phyloP scores from a whole-genome alignment of 2,888 invertebrate genomes.

The Willowsia nigromaculata region DNA sequence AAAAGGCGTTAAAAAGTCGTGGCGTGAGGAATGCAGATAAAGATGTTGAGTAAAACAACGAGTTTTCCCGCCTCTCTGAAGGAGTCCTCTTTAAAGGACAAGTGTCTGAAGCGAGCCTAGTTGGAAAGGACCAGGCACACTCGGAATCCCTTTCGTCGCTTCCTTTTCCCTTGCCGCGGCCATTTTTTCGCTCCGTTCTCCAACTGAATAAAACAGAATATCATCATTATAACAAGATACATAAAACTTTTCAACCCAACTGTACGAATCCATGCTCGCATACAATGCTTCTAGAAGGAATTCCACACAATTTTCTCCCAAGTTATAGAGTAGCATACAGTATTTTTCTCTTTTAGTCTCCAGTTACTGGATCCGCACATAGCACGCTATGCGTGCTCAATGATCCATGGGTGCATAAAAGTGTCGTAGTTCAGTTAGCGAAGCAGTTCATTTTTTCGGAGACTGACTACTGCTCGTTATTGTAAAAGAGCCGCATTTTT shows the following conservation, averaged over 20 bases:
- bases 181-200: background rate
- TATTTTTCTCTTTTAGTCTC: background rate
- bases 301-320: background rate
- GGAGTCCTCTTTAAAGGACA: conserved; percentile 50
- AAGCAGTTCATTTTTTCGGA: conserved; percentile 73
- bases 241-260: background rate
- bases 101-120: conserved; percentile 46
- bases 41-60: conserved; percentile 44
- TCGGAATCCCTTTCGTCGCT: conserved; percentile 4
- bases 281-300: background rate
- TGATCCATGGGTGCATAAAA: conserved; percentile 78
- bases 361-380: background rate
- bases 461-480: conserved; percentile 15
- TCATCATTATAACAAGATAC: background rate
- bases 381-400: conserved; percentile 75
- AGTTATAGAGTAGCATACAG: background rate
- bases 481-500: conserved; percentile 29
- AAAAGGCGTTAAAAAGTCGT: conserved; percentile 23
- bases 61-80: conserved; percentile 33
- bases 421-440: conserved; percentile 77
- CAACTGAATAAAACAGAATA: background rate
- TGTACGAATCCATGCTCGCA: background rate
- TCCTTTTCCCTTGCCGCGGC: background rate
- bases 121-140: background rate
- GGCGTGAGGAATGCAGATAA: conserved; percentile 31